Evolutionary conservation across 1,140 invertebrate genomes (phyloP), one percentile per base, ranked within the genome.

Genomic region (Tetramorium alpestre): DNA sequence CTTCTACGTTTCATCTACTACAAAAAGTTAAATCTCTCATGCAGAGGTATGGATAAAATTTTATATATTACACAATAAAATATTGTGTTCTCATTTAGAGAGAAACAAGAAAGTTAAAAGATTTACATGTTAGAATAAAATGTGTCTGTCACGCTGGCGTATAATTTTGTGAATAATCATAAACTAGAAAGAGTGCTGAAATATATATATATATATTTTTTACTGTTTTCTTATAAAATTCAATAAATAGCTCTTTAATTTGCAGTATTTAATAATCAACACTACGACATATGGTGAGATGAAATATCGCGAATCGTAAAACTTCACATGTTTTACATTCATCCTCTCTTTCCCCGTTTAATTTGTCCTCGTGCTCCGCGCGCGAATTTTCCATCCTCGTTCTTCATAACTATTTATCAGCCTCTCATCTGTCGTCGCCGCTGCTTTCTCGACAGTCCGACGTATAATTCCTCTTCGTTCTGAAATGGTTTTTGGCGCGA

Each of bases 401-500:
- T 86, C 58, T 70, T 47, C 72, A 62, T 72, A 49, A 51, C 49
- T 65, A 76, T 78, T 77, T 78, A 56, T 86, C 75, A 64, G 58
- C 41, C 73, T 47, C 60, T 44, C 73, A 69, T 86, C 84, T 78
- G 38, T 86, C 62, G 85, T 49, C 56, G 7, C 18, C 60, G 18
- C 33, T 65, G 4, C 28, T 49, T 86, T 86, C 47, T 60, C 49
- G 75, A 58, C 80, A 60, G 76, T n/a, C 67, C n/a, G 73, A 78
- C 70, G 85, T 56, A 85, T 89, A 86, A 86, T 90, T 78, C 77
- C 85, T 89, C 56, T 86, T 76, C 85, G 76, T 87, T 76, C 58
- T 60, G 69, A 85, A 90, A 90, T 88, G 88, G 72, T 88, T 89
- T 87, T 89, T 77, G 67, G 73, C 80, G 80, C 33, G 38, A 72